Evolutionary conservation across 1,140 invertebrate species (phyloP).

Genomic region (Drosophila bocki): DNA sequence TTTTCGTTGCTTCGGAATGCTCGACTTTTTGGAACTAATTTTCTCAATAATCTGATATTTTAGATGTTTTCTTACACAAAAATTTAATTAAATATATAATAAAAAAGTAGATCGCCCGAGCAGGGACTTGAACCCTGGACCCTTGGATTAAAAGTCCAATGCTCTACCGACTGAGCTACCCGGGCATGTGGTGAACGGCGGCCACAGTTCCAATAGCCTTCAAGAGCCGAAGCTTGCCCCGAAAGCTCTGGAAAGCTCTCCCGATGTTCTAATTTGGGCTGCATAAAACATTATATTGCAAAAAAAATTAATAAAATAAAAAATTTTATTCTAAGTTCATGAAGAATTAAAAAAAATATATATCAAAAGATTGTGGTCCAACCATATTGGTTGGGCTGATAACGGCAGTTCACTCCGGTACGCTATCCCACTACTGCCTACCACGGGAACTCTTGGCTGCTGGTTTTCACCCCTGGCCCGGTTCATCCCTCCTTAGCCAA

Average conservation of each 20-base stretch:
- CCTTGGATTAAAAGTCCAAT: slow-evolving; percentile 93
- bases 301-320: background rate
- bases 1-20: slow-evolving; percentile 9
- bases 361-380: slow-evolving; percentile 91
- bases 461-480: slow-evolving; percentile 98
- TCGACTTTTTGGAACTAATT: slow-evolving; percentile 11
- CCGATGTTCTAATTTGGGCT: background rate
- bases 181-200: slow-evolving; percentile 85
- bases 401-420: slow-evolving; percentile 94
- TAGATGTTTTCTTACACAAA: too few relatives aligned
- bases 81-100: too few relatives aligned
- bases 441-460: slow-evolving; percentile 98
- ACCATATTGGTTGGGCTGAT: slow-evolving; percentile 94
- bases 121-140: slow-evolving; percentile 93
- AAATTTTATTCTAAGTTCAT: background rate
- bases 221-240: background rate
- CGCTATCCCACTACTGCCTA: slow-evolving; percentile 98
- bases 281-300: background rate
- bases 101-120: slow-evolving; percentile 87
- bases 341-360: background rate
- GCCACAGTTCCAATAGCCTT: slow-evolving; percentile 2
- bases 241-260: background rate
- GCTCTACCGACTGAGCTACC: slow-evolving; percentile 92
- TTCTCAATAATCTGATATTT: background rate
- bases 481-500: slow-evolving; percentile 97